Percentiles rank a stretch among this genome's conserved stretches.
These are phyloP conservation scores for Theocolax elegans DNA, from an alignment of 1,140 invertebrate genomes.

Conservation along the genomic window DNA sequence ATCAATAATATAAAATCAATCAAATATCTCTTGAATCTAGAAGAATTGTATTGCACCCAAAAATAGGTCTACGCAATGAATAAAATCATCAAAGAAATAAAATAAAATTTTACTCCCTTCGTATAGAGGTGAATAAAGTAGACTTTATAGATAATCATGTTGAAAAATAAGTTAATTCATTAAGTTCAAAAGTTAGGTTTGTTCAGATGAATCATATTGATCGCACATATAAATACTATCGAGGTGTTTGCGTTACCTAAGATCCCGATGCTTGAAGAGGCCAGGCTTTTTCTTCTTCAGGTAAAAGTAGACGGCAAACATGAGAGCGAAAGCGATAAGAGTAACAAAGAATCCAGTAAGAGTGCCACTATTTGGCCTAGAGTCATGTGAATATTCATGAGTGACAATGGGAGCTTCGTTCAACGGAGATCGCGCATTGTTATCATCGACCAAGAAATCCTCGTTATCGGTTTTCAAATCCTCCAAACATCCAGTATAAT, in stretches of 20 bases:
- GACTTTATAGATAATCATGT: too few species aligned
- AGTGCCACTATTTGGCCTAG: background rate
- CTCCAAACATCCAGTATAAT: background rate
- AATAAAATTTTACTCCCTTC: too few species aligned
- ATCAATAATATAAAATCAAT: too few species aligned
- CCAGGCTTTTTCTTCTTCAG: conserved; percentile 46
- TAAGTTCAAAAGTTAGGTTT: too few species aligned
- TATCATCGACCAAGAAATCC: background rate
- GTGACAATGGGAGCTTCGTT: background rate
- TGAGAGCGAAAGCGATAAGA: conserved; percentile 25
- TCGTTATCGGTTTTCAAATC: background rate
- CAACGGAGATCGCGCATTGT: background rate
- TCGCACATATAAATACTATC: background rate
- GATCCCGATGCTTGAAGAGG: conserved; percentile 44
- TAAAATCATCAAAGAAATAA: too few species aligned
- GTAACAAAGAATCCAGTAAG: conserved; percentile 44
- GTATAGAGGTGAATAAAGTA: too few species aligned
- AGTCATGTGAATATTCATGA: background rate
- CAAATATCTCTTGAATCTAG: too few species aligned
- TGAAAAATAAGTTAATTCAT: too few species aligned
- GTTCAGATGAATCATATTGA: too few species aligned
- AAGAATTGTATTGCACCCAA: too few species aligned
- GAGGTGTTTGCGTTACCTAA: conserved; percentile 46
- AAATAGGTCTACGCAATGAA: too few species aligned
- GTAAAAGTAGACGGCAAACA: conserved; percentile 49